Evolutionary conservation across 2,888 invertebrate genomes (phyloP).

Genomic region (Euzetes globulus): DNA sequence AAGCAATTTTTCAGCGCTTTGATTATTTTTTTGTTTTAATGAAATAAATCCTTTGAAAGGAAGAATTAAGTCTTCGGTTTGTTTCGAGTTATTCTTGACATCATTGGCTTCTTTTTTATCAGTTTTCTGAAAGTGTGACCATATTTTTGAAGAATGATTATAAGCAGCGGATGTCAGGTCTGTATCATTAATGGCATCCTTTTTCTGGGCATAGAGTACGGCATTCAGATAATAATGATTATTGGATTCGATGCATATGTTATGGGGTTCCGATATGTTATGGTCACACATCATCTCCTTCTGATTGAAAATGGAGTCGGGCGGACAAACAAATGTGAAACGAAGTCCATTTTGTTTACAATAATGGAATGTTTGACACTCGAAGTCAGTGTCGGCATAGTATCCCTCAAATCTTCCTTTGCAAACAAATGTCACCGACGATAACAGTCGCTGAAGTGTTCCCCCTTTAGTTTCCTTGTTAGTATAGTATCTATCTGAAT

Average conservation of each 20-base stretch:
- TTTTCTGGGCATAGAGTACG: constrained; percentile 17
- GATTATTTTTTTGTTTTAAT: neutral
- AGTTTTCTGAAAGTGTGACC: neutral
- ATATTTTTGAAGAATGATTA: neutral
- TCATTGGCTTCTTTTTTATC: neutral
- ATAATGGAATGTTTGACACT: constrained; percentile 42
- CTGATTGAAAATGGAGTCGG: constrained; percentile 41
- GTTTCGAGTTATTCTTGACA: neutral
- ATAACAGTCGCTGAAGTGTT: constrained; percentile 38
- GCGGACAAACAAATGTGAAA: constrained; percentile 41
- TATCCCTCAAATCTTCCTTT: constrained; percentile 40
- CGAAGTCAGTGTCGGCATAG: constrained; percentile 41
- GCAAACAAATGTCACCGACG: constrained; percentile 40
- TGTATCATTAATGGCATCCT: neutral
- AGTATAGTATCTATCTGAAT: neutral
- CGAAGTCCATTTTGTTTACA: constrained; percentile 41
- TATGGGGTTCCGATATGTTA: constrained; percentile 2
- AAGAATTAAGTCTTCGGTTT: neutral
- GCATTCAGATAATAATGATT: constrained; percentile 32
- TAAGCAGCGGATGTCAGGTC: too few species aligned
- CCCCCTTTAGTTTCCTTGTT: constrained; percentile 27
- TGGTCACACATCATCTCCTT: constrained; percentile 41
- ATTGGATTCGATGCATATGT: neutral
- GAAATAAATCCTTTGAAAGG: neutral
- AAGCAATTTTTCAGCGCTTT: neutral